Evolutionary conservation across 2,113 vertebrate species (phyloP).

Genomic region (Grammomys surdaster): DNA sequence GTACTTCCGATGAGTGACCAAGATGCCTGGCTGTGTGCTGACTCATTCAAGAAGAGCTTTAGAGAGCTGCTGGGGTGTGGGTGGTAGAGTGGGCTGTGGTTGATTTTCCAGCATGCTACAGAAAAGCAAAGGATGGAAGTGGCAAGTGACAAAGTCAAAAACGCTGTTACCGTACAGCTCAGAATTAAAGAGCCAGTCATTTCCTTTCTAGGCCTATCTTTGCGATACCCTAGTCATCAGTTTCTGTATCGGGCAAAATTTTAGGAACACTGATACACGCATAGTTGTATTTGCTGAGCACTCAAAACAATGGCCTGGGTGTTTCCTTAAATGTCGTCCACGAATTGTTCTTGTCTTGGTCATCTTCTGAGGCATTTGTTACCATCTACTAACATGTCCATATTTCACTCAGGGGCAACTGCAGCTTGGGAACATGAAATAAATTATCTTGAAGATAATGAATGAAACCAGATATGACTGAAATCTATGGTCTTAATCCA

Average conservation of each 20-base stretch:
- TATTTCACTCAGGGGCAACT: neutral
- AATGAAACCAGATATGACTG: neutral
- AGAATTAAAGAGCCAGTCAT: neutral
- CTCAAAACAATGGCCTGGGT: neutral
- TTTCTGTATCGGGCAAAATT: neutral
- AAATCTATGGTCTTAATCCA: neutral
- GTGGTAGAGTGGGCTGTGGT: slow-evolving; percentile 54
- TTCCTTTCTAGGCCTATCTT: slow-evolving; percentile 39
- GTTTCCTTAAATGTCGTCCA: neutral
- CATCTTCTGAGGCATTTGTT: neutral
- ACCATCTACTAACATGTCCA: neutral
- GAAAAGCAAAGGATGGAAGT: slow-evolving; percentile 63
- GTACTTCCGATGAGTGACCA: slow-evolving; percentile 67
- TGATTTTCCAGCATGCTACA: slow-evolving; percentile 77
- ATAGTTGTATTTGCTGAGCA: neutral
- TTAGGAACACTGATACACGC: slow-evolving; percentile 13
- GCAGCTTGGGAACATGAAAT: neutral
- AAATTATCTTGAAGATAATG: neutral
- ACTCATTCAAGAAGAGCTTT: slow-evolving; percentile 83
- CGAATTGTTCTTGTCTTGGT: neutral
- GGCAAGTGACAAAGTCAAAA: slow-evolving; percentile 51
- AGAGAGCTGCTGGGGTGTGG: slow-evolving; percentile 38
- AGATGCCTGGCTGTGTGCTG: slow-evolving; percentile 76
- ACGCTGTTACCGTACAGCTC: neutral
- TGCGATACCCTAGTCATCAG: neutral